Percentiles rank a stretch among this genome's conserved stretches.
Evolutionary conservation across 2,888 invertebrate genomes (phyloP).

Genomic region (Galeruca laticollis): DNA sequence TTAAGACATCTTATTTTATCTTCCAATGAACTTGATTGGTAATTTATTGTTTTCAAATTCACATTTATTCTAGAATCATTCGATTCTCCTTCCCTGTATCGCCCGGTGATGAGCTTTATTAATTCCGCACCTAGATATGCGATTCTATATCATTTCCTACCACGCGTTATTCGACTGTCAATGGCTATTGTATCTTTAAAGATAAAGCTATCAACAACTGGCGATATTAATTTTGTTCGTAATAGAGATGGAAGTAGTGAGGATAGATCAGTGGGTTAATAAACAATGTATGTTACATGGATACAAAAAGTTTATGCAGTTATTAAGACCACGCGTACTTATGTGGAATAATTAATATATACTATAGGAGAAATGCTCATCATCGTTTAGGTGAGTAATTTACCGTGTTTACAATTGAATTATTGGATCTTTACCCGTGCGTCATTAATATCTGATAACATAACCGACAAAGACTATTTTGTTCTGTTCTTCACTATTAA

Average conservation of each 20-base stretch:
- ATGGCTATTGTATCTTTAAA: conserved; percentile 61
- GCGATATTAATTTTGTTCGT: conserved; percentile 50
- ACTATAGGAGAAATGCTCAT: no score
- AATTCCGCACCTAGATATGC: conserved; percentile 55
- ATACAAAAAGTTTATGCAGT: no score
- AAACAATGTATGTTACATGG: not conserved
- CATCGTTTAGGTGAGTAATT: no score
- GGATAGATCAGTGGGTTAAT: not conserved
- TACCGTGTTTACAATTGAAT: no score
- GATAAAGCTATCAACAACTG: conserved; percentile 65
- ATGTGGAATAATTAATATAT: no score
- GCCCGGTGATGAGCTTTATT: conserved; percentile 57
- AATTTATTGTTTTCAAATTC: not conserved
- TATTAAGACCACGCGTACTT: no score
- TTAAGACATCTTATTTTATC: no score
- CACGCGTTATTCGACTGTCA: conserved; percentile 59
- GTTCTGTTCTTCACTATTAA: no score
- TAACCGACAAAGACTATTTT: no score
- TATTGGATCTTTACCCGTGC: no score
- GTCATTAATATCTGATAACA: no score
- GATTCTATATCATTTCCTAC: conserved; percentile 59
- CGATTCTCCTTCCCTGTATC: conserved; percentile 12
- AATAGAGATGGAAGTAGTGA: conserved; percentile 35
- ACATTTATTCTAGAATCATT: not conserved
- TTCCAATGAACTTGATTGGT: not conserved